A percentile compares a stretch with the other conserved stretches of the same genome.
These are phyloP conservation scores for Chroicocephalus ridibundus DNA, from an alignment of 2,113 vertebrate species.

Conservation along the genomic window DNA sequence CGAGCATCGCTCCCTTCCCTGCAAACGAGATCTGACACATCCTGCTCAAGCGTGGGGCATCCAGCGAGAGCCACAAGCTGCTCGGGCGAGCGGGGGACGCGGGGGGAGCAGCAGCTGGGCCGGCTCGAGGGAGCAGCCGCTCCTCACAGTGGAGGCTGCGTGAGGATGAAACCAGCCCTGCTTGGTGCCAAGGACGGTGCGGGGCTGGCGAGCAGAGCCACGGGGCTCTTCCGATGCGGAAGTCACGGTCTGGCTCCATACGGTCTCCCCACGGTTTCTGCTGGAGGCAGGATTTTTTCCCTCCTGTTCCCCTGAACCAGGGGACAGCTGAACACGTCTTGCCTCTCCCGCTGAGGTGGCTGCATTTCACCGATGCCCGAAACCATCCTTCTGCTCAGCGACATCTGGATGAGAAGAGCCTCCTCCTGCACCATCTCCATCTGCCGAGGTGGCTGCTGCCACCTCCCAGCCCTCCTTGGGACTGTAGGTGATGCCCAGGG, in stretches of 20 bases:
- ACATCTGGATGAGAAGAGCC: neutral
- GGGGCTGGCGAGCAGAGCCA: neutral
- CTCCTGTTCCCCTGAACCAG: neutral
- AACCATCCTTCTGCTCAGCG: neutral
- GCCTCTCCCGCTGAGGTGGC: neutral
- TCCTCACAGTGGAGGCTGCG: fast-evolving
- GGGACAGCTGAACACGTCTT: neutral
- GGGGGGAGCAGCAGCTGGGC: neutral
- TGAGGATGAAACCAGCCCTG: neutral
- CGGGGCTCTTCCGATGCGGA: neutral
- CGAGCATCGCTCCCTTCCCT: neutral
- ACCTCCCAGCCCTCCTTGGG: neutral
- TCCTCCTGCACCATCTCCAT: neutral
- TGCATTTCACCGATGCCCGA: fast-evolving
- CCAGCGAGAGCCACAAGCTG: neutral
- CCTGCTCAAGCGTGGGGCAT: neutral
- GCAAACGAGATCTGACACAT: neutral
- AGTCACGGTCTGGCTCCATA: neutral
- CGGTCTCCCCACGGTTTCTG: fast-evolving
- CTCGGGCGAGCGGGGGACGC: neutral
- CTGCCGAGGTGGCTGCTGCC: neutral
- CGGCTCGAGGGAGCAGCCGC: fast-evolving
- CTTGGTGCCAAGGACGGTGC: fast-evolving
- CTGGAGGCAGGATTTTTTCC: neutral
- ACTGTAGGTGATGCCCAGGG: neutral